These are phyloP conservation scores for Tetranychus piercei DNA, from an alignment of 2,888 invertebrate genomes.

Conservation along the genomic window DNA sequence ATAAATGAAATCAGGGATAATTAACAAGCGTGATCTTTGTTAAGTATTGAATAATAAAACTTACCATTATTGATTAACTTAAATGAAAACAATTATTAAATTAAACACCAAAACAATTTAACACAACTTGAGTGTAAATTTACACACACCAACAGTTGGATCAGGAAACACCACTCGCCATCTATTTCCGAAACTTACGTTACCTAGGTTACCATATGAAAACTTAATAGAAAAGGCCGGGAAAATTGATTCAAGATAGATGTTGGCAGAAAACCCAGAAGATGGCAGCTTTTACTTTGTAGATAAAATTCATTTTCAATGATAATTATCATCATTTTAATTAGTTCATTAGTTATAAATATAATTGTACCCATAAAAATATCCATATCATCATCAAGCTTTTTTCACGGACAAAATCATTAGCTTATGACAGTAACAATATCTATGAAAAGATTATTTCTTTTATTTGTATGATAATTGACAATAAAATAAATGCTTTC, in stretches of 20 bases:
- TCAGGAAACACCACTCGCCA: background rate
- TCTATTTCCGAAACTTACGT: background rate
- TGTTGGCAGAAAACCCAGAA: background rate
- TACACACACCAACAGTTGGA: background rate
- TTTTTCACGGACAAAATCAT: too few species aligned
- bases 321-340: too few species aligned
- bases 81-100: background rate
- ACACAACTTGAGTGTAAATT: background rate
- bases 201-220: background rate
- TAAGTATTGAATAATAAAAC: background rate
- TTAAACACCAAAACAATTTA: background rate
- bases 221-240: background rate
- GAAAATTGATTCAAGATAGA: background rate
- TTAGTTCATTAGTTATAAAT: too few species aligned
- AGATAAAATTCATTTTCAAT: too few species aligned
- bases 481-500: too few species aligned
- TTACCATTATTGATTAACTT: background rate
- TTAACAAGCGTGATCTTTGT: too few species aligned
- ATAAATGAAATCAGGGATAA: background rate
- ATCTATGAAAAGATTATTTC: too few species aligned
- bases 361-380: too few species aligned
- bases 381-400: too few species aligned
- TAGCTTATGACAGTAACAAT: too few species aligned
- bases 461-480: too few species aligned
- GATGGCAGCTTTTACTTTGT: too few species aligned